Percentiles rank a stretch among this genome's conserved stretches.
Conservation (phyloP, 2,113 vertebrate species). For the Amphiprion percula region DNA sequence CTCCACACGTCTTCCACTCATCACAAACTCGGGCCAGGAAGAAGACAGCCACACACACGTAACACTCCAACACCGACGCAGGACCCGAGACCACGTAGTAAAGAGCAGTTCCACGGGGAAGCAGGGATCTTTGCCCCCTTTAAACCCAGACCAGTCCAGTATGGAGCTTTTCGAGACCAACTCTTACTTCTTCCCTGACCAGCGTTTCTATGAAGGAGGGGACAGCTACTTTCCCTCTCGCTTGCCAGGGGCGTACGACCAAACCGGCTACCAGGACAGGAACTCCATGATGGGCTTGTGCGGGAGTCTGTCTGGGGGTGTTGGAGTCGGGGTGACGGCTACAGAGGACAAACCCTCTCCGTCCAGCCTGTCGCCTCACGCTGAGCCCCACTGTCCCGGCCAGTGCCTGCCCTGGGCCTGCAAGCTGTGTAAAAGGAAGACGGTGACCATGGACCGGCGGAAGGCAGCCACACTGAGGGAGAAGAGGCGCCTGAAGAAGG, state of each 20-base stretch:
- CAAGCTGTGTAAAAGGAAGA: conserved; percentile 96
- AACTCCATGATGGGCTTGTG: conserved; percentile 88
- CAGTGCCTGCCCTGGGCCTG: conserved; percentile 98
- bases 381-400: conserved; percentile 93
- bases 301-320: conserved; percentile 80
- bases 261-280: conserved; percentile 88
- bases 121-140: conserved; percentile 60
- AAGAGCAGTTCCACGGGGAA: conserved; percentile 56
- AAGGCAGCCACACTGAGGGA: conserved; percentile 94
- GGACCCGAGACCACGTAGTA: conserved; percentile 63
- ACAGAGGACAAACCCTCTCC: conserved; percentile 92
- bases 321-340: conserved; percentile 69
- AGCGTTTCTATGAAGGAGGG: conserved; percentile 93
- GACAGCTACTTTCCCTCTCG: conserved; percentile 93
- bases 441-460: conserved; percentile 94
- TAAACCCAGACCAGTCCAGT: conserved; percentile 48
- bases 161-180: conserved; percentile 99
- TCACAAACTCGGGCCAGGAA: conserved; percentile 76
- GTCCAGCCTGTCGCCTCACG: conserved; percentile 80
- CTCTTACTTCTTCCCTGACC: conserved; percentile 96
- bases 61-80: conserved; percentile 55
- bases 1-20: conserved; percentile 85
- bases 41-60: conserved; percentile 62
- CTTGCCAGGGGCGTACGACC: conserved; percentile 88
- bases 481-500: conserved; percentile 96